Conservation (phyloP, 2,888 invertebrate species). For the Tenthredo notha region DNA sequence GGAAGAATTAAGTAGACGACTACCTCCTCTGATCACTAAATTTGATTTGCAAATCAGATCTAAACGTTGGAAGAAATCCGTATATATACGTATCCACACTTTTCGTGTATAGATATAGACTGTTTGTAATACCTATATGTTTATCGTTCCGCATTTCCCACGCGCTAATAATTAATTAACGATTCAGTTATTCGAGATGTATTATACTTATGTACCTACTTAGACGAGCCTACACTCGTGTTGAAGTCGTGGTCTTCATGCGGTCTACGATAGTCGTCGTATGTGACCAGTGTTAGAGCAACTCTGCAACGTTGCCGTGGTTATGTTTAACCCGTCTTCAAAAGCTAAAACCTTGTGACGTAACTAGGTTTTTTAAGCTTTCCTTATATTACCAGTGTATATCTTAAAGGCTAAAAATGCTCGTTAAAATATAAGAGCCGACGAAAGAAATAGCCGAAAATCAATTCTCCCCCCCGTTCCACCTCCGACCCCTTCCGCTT, state of each 20-base stretch:
- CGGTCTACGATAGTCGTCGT: conserved; percentile 24
- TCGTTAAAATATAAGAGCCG: conserved; percentile 4
- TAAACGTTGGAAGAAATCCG: neutral
- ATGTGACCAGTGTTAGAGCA: conserved; percentile 2
- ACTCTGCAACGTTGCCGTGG: conserved; percentile 3
- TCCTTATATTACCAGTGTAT: conserved; percentile 4
- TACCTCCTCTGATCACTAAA: neutral
- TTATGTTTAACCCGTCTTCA: neutral
- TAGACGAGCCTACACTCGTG: neutral
- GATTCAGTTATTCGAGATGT: conserved; percentile 26
- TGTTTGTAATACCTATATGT: neutral
- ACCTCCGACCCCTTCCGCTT: neutral
- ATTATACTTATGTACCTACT: neutral
- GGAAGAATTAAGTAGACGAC: neutral
- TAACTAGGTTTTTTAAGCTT: neutral
- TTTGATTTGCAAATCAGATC: conserved; percentile 23
- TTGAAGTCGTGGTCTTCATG: neutral
- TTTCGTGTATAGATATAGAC: neutral
- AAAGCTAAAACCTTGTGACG: conserved; percentile 3
- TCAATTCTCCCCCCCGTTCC: neutral
- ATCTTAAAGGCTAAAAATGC: conserved; percentile 8
- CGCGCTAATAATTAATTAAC: conserved; percentile 31
- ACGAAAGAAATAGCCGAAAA: conserved; percentile 3
- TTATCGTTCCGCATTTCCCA: neutral
- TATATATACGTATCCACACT: neutral